Conservation (phyloP, 2,797 vertebrate species). For the Xiphophorus birchmanni region DNA sequence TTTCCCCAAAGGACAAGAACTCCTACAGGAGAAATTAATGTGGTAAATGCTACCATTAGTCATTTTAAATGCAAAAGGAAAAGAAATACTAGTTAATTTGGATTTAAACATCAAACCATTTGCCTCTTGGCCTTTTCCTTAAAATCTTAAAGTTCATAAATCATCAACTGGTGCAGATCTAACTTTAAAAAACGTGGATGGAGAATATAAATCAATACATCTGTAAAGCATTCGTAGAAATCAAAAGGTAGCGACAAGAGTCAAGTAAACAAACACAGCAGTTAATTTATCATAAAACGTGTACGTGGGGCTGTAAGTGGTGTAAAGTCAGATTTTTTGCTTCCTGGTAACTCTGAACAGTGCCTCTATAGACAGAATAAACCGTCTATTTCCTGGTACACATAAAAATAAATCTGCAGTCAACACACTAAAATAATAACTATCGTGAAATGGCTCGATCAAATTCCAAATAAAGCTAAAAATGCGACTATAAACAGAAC, state of each 20-base stretch:
- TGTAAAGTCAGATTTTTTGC: constrained; percentile 21
- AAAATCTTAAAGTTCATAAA: neutral
- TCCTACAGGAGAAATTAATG: neutral
- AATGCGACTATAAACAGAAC: neutral
- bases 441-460: neutral
- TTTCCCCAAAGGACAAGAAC: neutral
- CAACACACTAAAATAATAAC: constrained; percentile 5
- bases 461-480: neutral
- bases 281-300: constrained; percentile 59
- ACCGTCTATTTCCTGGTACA: neutral
- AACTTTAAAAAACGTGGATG: neutral
- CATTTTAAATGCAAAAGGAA: neutral
- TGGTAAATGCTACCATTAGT: neutral
- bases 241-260: constrained; percentile 38
- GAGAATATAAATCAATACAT: neutral
- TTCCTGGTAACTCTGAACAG: constrained; percentile 36
- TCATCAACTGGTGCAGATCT: neutral
- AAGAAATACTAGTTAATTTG: neutral
- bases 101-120: neutral
- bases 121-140: neutral
- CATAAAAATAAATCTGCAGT: neutral
- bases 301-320: constrained; percentile 3
- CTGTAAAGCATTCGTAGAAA: neutral
- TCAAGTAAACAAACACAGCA: constrained; percentile 37
- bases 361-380: constrained; percentile 5